Conservation (phyloP, 2,888 invertebrate species). For the Metalampra italica region DNA sequence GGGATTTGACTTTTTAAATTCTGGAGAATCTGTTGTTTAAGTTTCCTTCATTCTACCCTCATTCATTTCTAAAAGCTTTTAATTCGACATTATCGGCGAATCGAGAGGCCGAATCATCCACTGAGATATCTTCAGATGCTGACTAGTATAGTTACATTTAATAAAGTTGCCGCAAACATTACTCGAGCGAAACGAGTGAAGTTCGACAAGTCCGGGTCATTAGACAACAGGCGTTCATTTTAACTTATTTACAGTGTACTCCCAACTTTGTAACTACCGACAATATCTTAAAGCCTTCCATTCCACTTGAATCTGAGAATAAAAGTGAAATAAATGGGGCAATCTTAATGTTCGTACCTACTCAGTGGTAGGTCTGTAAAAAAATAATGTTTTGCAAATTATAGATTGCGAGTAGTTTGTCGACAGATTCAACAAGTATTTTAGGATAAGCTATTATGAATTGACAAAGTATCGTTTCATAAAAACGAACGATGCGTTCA, state of each 20-base stretch:
- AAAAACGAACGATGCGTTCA: too few relatives aligned
- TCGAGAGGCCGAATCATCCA: slow-evolving; percentile 9
- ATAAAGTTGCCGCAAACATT: slow-evolving; percentile 30
- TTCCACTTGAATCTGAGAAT: slow-evolving; percentile 18
- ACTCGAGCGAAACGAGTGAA: slow-evolving; percentile 7
- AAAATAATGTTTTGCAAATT: too few relatives aligned
- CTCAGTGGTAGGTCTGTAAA: slow-evolving; percentile 6
- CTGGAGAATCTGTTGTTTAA: too few relatives aligned
- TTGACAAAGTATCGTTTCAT: too few relatives aligned
- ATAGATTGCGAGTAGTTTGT: too few relatives aligned
- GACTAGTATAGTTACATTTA: slow-evolving; percentile 23
- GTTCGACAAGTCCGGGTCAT: slow-evolving; percentile 48
- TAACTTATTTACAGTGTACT: slow-evolving; percentile 54
- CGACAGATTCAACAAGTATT: too few relatives aligned
- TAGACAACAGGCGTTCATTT: slow-evolving; percentile 49
- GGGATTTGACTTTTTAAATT: too few relatives aligned
- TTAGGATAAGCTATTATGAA: too few relatives aligned
- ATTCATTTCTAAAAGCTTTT: not conserved
- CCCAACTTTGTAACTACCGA: slow-evolving; percentile 33
- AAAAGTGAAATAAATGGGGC: slow-evolving; percentile 12
- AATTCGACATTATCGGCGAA: slow-evolving; percentile 9
- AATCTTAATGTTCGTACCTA: slow-evolving; percentile 5
- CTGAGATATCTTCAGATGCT: slow-evolving; percentile 23
- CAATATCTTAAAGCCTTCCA: slow-evolving; percentile 25
- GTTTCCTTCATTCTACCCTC: not conserved